Evolutionary conservation across 64 coral and sea anemone species (phyloP).

Genomic region (Porites lutea): DNA sequence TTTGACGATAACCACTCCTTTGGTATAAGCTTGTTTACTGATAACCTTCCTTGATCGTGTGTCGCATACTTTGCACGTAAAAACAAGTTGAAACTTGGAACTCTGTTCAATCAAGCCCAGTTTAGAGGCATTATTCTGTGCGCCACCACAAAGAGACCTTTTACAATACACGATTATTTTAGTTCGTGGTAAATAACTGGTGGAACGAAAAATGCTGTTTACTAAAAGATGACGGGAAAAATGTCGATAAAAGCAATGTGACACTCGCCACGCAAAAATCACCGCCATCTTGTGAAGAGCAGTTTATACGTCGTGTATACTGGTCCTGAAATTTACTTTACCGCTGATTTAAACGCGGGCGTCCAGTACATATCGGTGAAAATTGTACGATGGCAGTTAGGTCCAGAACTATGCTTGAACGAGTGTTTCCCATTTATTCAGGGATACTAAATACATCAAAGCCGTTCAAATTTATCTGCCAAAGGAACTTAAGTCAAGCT

Average conservation of each 20-base stretch:
- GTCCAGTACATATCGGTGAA: neutral
- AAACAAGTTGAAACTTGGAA: constrained; percentile 76
- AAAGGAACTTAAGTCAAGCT: neutral
- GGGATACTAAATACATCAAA: neutral
- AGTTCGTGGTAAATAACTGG: neutral
- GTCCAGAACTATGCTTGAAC: neutral
- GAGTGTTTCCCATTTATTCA: neutral
- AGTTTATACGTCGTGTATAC: neutral
- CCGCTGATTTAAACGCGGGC: neutral
- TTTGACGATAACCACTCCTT: constrained; percentile 97
- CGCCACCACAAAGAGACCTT: neutral
- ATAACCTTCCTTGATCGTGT: constrained; percentile 81
- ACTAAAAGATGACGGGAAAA: neutral
- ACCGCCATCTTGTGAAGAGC: too few relatives aligned
- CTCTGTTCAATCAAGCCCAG: constrained; percentile 67
- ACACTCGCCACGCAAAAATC: neutral
- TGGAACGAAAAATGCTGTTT: neutral
- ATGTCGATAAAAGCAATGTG: neutral
- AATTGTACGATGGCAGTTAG: neutral
- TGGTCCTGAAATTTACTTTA: neutral
- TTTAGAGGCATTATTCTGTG: neutral
- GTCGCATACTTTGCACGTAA: constrained; percentile 94
- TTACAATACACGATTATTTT: neutral
- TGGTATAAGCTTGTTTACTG: constrained; percentile 87
- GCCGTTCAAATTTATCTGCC: constrained; percentile 5